phyloP scores from a whole-genome alignment of 2,113 vertebrate genomes.

The Riparia riparia region DNA sequence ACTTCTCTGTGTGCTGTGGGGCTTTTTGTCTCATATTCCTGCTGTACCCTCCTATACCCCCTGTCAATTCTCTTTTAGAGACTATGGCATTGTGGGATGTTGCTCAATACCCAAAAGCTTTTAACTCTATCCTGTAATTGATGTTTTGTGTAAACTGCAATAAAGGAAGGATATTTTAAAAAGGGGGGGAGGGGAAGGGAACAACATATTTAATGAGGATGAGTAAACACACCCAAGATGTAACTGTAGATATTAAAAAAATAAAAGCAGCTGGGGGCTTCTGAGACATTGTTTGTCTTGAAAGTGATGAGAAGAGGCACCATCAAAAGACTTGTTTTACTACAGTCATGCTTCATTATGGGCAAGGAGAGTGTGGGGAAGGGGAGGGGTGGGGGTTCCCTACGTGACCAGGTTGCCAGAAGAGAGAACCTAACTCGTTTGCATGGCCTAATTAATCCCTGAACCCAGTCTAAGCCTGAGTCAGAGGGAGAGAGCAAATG shows the following conservation, averaged over 20 bases:
- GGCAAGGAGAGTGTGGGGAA: slow-evolving; percentile 42
- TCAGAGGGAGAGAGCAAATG: slow-evolving; percentile 38
- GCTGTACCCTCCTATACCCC: background rate
- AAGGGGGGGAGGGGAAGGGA: background rate
- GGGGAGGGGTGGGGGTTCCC: slow-evolving; percentile 31
- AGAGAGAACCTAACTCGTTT: slow-evolving; percentile 54
- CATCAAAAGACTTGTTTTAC: slow-evolving; percentile 80
- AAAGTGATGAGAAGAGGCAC: slow-evolving; percentile 70
- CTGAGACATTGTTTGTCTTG: slow-evolving; percentile 77
- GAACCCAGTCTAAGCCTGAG: slow-evolving; percentile 52
- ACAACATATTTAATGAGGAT: slow-evolving; percentile 69
- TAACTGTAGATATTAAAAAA: slow-evolving; percentile 82
- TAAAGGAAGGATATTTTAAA: slow-evolving; percentile 15
- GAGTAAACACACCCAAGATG: slow-evolving; percentile 65
- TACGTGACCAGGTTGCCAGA: slow-evolving; percentile 64
- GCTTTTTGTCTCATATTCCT: background rate
- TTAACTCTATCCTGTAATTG: slow-evolving; percentile 34
- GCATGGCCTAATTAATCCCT: slow-evolving; percentile 54
- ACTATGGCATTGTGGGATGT: background rate
- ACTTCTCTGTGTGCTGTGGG: background rate
- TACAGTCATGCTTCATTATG: slow-evolving; percentile 82
- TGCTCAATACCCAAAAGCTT: slow-evolving; percentile 10
- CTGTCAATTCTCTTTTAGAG: background rate
- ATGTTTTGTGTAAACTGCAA: slow-evolving; percentile 37
- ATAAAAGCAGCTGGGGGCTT: slow-evolving; percentile 75